phyloP scores from a whole-genome alignment of 2,113 vertebrate genomes.

The Thomomys bottae region DNA sequence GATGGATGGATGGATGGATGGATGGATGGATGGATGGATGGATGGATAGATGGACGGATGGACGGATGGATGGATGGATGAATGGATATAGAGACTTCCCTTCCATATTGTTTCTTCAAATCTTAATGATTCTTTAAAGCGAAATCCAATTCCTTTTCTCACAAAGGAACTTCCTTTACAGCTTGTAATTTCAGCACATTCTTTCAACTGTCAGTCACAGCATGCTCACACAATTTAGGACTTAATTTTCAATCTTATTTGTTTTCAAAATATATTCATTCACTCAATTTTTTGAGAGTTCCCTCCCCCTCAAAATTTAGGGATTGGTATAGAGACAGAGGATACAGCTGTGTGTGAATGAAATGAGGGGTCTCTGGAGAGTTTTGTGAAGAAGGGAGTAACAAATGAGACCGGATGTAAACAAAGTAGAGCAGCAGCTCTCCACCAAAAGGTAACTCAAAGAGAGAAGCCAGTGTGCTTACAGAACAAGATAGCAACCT shows the following conservation, averaged over 20 bases:
- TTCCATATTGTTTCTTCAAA: background rate
- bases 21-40: too few relatives aligned
- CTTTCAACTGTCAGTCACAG: background rate
- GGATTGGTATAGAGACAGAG: background rate
- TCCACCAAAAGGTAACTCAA: background rate
- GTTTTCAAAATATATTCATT: background rate
- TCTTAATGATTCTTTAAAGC: conserved; percentile 4
- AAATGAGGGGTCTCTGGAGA: background rate
- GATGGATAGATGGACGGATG: background rate
- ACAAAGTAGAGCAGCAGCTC: background rate
- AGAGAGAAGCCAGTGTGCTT: background rate
- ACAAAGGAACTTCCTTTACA: background rate
- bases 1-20: too few relatives aligned
- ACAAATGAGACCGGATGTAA: background rate
- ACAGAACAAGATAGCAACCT: background rate
- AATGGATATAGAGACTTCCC: background rate
- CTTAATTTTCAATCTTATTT: background rate
- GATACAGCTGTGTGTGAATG: background rate
- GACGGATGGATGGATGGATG: background rate
- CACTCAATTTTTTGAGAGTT: background rate
- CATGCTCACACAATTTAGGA: background rate
- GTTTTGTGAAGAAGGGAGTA: background rate
- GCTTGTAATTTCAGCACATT: background rate
- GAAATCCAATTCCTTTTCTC: background rate
- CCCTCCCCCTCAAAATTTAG: background rate